Evolutionary conservation across 1,140 invertebrate genomes (phyloP).

Genomic region (Drosophila hydei): DNA sequence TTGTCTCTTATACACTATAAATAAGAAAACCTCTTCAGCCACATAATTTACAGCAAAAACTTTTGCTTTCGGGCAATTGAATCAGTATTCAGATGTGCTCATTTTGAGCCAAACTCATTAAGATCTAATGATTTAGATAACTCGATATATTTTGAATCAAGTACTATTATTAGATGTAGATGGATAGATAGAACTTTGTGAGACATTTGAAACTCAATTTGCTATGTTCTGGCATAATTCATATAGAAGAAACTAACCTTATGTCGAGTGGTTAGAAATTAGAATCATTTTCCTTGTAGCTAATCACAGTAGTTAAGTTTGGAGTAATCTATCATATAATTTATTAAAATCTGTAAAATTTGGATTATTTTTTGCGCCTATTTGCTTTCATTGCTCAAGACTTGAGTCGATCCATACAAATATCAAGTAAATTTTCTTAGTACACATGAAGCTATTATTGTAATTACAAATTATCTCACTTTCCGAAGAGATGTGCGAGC

Average conservation of each 20-base stretch:
- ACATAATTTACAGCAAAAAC: neutral
- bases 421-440: neutral
- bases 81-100: neutral
- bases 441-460: constrained; percentile 1
- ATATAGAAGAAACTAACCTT: no score
- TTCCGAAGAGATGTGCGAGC: neutral
- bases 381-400: neutral
- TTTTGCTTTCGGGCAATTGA: neutral
- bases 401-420: neutral
- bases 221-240: no score
- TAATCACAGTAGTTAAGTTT: no score
- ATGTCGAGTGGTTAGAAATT: no score
- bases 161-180: no score
- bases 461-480: constrained; percentile 1
- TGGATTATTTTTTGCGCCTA: no score
- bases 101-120: constrained; percentile 35
- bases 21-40: neutral
- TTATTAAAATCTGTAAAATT: no score
- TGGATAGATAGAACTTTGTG: neutral
- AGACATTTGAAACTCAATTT: neutral
- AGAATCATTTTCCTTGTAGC: no score
- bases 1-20: neutral
- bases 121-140: constrained; percentile 37
- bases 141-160: neutral
- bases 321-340: no score